Evolutionary conservation across 2,113 vertebrate genomes (phyloP).

Genomic region (Cyprinodon tularosa): DNA sequence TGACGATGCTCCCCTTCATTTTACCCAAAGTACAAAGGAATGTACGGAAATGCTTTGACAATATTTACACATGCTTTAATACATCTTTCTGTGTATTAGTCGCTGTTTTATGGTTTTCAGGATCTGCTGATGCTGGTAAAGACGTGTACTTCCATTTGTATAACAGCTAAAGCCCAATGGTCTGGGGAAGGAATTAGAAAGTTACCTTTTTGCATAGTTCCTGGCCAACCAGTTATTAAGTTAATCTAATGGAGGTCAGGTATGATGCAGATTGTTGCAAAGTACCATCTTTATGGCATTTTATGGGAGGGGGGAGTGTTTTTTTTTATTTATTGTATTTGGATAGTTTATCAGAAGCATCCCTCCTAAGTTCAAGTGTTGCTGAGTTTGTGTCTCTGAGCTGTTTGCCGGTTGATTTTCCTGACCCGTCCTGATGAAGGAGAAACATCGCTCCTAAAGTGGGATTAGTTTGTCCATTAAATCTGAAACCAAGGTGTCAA

Average conservation of each 20-base stretch:
- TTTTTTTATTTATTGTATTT: background rate
- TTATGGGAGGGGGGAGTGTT: background rate
- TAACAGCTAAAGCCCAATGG: background rate
- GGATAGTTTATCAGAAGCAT: background rate
- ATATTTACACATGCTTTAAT: background rate
- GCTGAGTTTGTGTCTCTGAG: conserved; percentile 35
- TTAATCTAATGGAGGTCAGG: background rate
- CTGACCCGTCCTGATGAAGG: conserved; percentile 30
- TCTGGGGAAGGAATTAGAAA: background rate
- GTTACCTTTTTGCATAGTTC: background rate
- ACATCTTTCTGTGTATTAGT: background rate
- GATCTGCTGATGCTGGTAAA: too few relatives aligned
- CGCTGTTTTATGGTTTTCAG: background rate
- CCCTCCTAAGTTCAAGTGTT: conserved; percentile 29
- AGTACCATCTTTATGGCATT: background rate
- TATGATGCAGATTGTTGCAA: background rate
- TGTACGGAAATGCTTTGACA: background rate
- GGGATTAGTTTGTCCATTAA: conserved; percentile 23
- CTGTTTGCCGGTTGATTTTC: conserved; percentile 59
- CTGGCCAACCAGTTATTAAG: background rate
- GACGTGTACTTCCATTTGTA: background rate
- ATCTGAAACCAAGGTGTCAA: conserved; percentile 31
- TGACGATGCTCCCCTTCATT: background rate
- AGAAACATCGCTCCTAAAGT: conserved; percentile 13
- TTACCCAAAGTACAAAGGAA: background rate